Base-by-base conservation (phyloP, 1,140 invertebrate genomes). In the Acromyrmex charruanus region DNA sequence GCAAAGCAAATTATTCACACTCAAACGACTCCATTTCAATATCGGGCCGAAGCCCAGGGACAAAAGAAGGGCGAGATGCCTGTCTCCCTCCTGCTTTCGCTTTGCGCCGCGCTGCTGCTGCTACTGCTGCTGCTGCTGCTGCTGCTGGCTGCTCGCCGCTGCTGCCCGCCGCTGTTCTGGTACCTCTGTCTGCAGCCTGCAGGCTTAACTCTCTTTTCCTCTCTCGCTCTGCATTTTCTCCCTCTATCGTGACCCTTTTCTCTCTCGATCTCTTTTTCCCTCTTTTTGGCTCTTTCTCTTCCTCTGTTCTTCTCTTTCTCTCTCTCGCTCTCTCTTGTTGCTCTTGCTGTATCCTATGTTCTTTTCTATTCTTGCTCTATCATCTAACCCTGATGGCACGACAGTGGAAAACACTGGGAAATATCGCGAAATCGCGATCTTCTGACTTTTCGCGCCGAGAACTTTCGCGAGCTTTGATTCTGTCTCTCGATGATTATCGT, bases 1-100 rank as follows among this genome's bases (percentile, higher is more conserved):
- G 94, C 94, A 95, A 95, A 95, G 95, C 94, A 95, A 95, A 96
- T 96, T 96, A 96, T 95, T 96, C 94, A 95, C 95, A 95, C 95
- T 95, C 94, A 95, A 96, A 95, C 95, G 95, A 96, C 94, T 95
- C 95, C 95, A 96, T 96, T 96, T 95, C 95, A 95, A 95, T 95
- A 95, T 95, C 95, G 94, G 95, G 89, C 94, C 93, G 92, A 93
- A 92, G 92, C 88, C 94, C 91, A 95, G 94, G 95, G 94, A 95
- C 95, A 95, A 95, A 96, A 96, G 95, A 95, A 95, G 94, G 95
- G 95, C 93, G 95, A 95, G 95, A 95, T 95, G 94, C 93, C 94
- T 95, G 94, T 94, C 94, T 95, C 95, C 94, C 94, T 95, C 94
- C 92, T 93, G 93, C 94, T 89, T 94, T 95, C 88, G 92, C 95